phyloP scores from a whole-genome alignment of 2,797 vertebrate genomes.

The Enteromius trimaculatus region DNA sequence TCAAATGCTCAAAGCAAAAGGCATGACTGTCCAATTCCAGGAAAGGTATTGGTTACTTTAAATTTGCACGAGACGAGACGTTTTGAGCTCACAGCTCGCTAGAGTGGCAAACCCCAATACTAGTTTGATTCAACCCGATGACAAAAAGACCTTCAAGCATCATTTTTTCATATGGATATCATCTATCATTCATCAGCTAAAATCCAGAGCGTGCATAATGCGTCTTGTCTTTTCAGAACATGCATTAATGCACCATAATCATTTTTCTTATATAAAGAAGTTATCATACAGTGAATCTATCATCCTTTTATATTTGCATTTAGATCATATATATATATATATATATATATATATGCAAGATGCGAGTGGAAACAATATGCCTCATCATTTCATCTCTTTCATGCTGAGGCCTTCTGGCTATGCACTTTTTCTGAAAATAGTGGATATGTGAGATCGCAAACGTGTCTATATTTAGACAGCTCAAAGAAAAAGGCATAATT shows the following conservation, averaged over 20 bases:
- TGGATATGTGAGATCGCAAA: slow-evolving; percentile 60
- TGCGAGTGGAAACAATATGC: slow-evolving; percentile 39
- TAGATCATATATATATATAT: slow-evolving; percentile 23
- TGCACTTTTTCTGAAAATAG: slow-evolving; percentile 57
- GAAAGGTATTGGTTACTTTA: slow-evolving; percentile 56
- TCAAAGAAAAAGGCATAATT: slow-evolving; percentile 70
- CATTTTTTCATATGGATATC: slow-evolving; percentile 62
- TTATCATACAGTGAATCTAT: slow-evolving; percentile 57
- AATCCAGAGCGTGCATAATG: slow-evolving; percentile 57
- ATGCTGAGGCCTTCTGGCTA: slow-evolving; percentile 61
- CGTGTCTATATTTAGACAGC: slow-evolving; percentile 70
- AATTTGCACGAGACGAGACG: slow-evolving; percentile 52
- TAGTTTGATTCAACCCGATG: slow-evolving; percentile 68
- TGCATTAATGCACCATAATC: slow-evolving; percentile 37
- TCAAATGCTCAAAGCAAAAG: slow-evolving; percentile 51
- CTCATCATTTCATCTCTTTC: slow-evolving; percentile 64
- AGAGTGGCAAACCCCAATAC: slow-evolving; percentile 45
- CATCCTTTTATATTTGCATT: slow-evolving; percentile 50
- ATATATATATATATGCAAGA: slow-evolving; percentile 59
- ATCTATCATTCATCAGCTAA: slow-evolving; percentile 67
- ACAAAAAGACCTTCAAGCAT: slow-evolving; percentile 60
- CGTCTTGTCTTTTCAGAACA: slow-evolving; percentile 48
- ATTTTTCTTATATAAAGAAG: slow-evolving; percentile 37
- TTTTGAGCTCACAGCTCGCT: slow-evolving; percentile 41
- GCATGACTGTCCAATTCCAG: slow-evolving; percentile 55